These are phyloP conservation scores for Pagetopsis macropterus DNA, from an alignment of 2,797 vertebrate genomes.

Conservation along the genomic window DNA sequence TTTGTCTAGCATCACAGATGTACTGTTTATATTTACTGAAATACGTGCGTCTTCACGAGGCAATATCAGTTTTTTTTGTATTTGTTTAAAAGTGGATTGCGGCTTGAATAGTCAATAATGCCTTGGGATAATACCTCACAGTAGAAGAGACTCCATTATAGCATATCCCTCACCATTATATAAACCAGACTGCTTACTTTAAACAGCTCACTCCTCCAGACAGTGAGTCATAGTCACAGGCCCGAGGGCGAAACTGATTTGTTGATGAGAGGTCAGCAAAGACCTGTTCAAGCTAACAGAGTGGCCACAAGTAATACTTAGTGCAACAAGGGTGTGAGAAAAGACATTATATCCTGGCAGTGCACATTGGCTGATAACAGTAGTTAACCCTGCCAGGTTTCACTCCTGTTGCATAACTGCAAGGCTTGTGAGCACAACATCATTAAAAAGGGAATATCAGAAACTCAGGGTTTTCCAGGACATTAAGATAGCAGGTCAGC, in stretches of 20 bases:
- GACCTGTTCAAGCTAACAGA: constrained; percentile 26
- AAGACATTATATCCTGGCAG: not conserved
- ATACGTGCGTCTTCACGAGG: not conserved
- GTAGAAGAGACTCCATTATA: constrained; percentile 23
- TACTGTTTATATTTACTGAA: constrained; percentile 7
- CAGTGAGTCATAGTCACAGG: constrained; percentile 57
- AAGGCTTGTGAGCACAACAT: not conserved
- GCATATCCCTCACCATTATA: constrained; percentile 18
- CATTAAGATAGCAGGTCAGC: not conserved
- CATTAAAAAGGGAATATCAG: not conserved
- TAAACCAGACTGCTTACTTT: constrained; percentile 47
- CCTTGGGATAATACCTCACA: constrained; percentile 22
- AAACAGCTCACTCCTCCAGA: constrained; percentile 55
- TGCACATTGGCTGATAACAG: not conserved
- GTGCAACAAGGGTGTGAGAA: constrained; percentile 28
- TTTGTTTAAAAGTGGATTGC: constrained; percentile 21
- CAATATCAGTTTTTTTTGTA: not conserved
- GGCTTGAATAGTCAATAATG: constrained; percentile 19
- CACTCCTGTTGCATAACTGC: not conserved
- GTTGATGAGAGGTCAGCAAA: constrained; percentile 57
- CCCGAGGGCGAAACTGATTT: constrained; percentile 47
- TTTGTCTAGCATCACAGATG: constrained; percentile 5
- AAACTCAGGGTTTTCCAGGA: constrained; percentile 5
- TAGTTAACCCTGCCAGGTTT: constrained; percentile 9
- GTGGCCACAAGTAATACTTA: constrained; percentile 23